Conservation (phyloP, 2,113 vertebrate species). For the Epinephelus cyanopodus region DNA sequence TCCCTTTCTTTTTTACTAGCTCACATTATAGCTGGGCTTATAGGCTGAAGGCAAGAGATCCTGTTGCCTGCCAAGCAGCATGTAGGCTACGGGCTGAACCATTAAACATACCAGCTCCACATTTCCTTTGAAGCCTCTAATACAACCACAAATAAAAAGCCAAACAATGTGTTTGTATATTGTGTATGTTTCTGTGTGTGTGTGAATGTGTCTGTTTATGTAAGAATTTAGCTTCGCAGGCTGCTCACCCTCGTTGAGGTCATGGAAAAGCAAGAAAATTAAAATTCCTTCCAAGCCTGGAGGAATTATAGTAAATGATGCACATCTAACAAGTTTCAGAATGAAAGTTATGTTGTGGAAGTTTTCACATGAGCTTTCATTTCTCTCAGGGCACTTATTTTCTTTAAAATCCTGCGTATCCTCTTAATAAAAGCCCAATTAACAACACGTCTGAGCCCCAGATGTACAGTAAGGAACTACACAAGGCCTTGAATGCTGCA, state of each 20-base stretch:
- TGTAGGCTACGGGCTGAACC: constrained; percentile 44
- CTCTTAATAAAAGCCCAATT: background rate
- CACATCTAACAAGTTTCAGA: background rate
- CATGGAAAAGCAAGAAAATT: constrained; percentile 3
- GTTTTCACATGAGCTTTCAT: background rate
- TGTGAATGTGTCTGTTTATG: background rate
- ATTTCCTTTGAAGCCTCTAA: constrained; percentile 17
- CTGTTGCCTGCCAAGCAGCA: constrained; percentile 73
- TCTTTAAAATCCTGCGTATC: background rate
- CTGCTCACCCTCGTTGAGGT: constrained; percentile 12
- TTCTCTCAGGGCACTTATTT: background rate
- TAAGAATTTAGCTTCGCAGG: constrained; percentile 1
- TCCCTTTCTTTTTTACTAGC: constrained; percentile 48
- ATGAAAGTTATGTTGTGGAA: background rate
- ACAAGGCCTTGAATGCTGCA: background rate
- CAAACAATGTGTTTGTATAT: background rate
- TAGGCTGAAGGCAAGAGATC: constrained; percentile 63
- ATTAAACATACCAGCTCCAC: constrained; percentile 45
- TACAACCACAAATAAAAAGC: constrained; percentile 20
- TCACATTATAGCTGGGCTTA: constrained; percentile 72
- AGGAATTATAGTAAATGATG: background rate
- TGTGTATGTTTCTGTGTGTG: background rate
- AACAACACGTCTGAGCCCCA: background rate
- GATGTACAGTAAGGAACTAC: background rate
- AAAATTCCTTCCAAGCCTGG: constrained; percentile 5